phyloP scores from a whole-genome alignment of 2,888 invertebrate species.

The Rhabditoides inermis region DNA sequence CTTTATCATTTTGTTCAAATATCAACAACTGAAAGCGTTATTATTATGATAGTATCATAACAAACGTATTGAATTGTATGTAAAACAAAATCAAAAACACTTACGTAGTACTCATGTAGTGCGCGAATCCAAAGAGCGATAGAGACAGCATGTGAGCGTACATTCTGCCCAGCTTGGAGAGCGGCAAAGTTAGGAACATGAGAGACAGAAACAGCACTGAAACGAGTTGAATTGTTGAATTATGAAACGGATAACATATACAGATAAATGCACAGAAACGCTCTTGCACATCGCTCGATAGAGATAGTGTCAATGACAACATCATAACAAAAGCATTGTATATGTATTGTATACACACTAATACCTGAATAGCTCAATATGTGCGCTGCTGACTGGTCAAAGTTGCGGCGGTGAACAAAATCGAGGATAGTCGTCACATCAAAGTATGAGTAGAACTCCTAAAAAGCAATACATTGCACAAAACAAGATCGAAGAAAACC shows the following conservation, averaged over 20 bases:
- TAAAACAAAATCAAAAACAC: neutral
- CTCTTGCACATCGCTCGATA: neutral
- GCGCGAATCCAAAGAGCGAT: slow-evolving; percentile 54
- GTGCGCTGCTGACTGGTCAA: slow-evolving; percentile 37
- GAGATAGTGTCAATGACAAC: no score
- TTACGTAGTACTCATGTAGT: slow-evolving; percentile 53
- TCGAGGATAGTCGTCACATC: slow-evolving; percentile 40
- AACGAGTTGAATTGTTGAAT: slow-evolving; percentile 15
- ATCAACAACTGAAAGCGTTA: no score
- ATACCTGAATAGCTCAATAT: slow-evolving; percentile 39
- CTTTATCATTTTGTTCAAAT: neutral
- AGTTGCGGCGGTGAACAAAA: slow-evolving; percentile 40
- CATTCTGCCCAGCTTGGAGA: slow-evolving; percentile 55
- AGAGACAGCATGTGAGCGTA: slow-evolving; percentile 58
- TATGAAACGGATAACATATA: neutral
- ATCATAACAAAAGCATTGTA: no score
- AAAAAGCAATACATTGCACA: no score
- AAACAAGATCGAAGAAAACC: no score
- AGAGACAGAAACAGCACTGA: slow-evolving; percentile 57
- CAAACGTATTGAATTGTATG: no score
- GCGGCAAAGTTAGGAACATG: slow-evolving; percentile 56
- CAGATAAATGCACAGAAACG: neutral
- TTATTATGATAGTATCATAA: no score
- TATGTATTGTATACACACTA: neutral
- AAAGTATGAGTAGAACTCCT: slow-evolving; percentile 30